Conservation (phyloP, 2,888 invertebrate species). For the Halictus ligatus region DNA sequence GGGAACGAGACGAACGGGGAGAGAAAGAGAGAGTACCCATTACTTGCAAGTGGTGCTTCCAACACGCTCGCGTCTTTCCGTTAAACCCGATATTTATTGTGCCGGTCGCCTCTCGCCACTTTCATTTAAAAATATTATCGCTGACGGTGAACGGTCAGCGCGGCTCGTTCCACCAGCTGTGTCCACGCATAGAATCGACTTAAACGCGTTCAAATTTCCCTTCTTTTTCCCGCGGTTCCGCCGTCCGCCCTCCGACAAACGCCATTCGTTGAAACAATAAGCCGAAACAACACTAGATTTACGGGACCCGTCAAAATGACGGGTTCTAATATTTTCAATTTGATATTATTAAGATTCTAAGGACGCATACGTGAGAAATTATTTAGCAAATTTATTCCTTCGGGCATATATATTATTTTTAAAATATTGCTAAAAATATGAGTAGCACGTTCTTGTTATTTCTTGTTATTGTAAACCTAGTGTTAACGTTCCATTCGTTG, state of each 20-base stretch:
- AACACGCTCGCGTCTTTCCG: constrained; percentile 77
- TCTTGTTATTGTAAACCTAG: too few relatives aligned
- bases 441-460: too few relatives aligned
- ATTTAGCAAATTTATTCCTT: too few relatives aligned
- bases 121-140: constrained; percentile 82
- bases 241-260: not conserved
- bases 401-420: too few relatives aligned
- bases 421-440: too few relatives aligned
- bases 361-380: too few relatives aligned
- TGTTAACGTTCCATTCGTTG: not conserved
- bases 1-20: constrained; percentile 61
- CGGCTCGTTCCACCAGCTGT: constrained; percentile 43
- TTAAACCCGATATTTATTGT: constrained; percentile 82
- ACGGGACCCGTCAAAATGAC: too few relatives aligned
- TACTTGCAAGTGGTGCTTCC: constrained; percentile 83
- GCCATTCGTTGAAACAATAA: not conserved
- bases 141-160: constrained; percentile 73
- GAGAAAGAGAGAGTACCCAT: constrained; percentile 75
- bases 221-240: not conserved
- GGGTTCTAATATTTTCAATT: too few relatives aligned
- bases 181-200: constrained; percentile 28
- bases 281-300: too few relatives aligned
- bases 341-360: too few relatives aligned
- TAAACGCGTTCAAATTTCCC: constrained; percentile 18
- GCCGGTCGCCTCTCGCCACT: constrained; percentile 71